Base-by-base conservation (phyloP, 2,888 invertebrate genomes). In the Frankliniella intonsa region DNA sequence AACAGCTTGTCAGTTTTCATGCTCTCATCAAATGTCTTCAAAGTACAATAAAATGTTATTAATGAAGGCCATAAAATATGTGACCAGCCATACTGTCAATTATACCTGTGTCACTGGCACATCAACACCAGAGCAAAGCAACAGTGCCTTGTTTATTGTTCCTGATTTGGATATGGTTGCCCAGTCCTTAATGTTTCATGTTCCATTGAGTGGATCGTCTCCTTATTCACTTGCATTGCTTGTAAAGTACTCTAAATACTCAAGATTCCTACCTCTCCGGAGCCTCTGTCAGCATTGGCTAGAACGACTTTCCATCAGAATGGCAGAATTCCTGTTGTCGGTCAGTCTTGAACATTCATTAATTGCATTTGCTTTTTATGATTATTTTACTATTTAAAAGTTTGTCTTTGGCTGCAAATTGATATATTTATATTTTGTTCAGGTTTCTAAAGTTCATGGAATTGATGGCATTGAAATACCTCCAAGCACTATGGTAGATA, bases 41-140 rank as follows among this genome's bases (percentile, higher is more conserved):
- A 76, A 76, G 25, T 22, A 12, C 69, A 76, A 76, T 12, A 76
- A 76, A 76, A 76, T 76, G 9, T 10, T 76, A 25, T 25, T 76
- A 3, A 76, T 76, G 69, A 84, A 83, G 69, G 83, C 84, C 17
- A 82, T 84, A 38, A 84, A 84, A 49, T 85, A 85, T 83, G 83
- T 85, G 0, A 84, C 85, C 14, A 81, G 83, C 81, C 85, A 85
- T 81, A 84, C 85, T 25, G 85, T 85, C 3, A 85, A 84, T 81
- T 84, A 84, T 50, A 81, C 83, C 55, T 82, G 83, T 76, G 82
- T 83, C 25, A 79, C 69, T 38, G 51, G 81, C 50, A 80, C 50
- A 49, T 62, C 38, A n/a, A 62, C 55, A 55, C 51, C 80, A 12
- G 83, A 84, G 65, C 80, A 82, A 51, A 83, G 69, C 17, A 83